Evolutionary conservation across 2,888 invertebrate species (phyloP), one percentile per base, ranked within the genome.

Genomic region (Perithous albicinctus): DNA sequence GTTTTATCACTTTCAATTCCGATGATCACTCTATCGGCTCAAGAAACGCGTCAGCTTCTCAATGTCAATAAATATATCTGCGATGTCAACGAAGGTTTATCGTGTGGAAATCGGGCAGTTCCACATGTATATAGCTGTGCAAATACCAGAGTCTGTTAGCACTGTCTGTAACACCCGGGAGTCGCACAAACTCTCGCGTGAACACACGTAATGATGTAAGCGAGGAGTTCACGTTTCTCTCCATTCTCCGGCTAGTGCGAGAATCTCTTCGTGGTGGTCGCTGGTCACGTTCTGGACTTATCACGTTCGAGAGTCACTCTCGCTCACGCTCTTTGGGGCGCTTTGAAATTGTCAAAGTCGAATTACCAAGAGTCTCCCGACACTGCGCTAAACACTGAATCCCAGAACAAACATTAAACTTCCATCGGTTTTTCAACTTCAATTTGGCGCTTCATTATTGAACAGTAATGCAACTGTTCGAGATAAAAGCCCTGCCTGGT

Each of bases 301-400:
- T 74, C 73, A 38, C 18, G 1, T 59, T 59, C 32, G 38, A 67
- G 59, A 78, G 63, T 61, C n/a, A 43, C 12, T 20, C 29, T 69
- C 41, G 38, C 38, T 73, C 15, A 32, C 26, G 35, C 18, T 23
- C 67, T 59, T 46, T 43, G 54, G 78, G 69, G 51, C 43, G 63
- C 78, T 78, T 74, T 54, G 46, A 59, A 51, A 74, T 67, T 79
- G 43, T 29, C 48, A 18, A 51, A 67, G 67, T 79, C 59, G 32
- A 61, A 67, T 54, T 48, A 23, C 35, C 66, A 41, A 77, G 59
- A 20, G 41, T 18, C 63, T 70, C 43, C 64, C 32, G n/a, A 63
- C 67, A 63, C 69, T 63, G 46, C 43, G 2, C 23, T 6, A 32
- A 23, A 35, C 43, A 38, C n/a, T 43, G n/a, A 38, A 43, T n/a